Evolutionary conservation across 2,113 vertebrate species (phyloP).

Genomic region (Callipepla squamata): DNA sequence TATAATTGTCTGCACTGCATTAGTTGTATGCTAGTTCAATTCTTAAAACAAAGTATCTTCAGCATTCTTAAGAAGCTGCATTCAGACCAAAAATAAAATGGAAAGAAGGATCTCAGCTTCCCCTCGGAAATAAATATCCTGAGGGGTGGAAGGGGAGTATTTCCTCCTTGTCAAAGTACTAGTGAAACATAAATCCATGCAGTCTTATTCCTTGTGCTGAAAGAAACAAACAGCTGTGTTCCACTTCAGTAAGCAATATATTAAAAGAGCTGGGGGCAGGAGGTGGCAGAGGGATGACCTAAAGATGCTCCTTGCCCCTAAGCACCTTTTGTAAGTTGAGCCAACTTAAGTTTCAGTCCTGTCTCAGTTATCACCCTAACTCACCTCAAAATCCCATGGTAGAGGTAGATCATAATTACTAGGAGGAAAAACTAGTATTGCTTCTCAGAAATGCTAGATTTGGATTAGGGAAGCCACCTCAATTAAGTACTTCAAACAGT

Average conservation of each 20-base stretch:
- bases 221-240: slow-evolving; percentile 3
- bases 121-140: neutral
- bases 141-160: neutral
- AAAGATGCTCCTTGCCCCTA: neutral
- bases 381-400: neutral
- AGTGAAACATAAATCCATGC: neutral
- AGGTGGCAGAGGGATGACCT: neutral
- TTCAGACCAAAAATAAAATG: neutral
- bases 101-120: neutral
- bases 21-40: neutral
- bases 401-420: neutral
- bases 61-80: neutral
- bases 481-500: neutral
- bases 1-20: neutral
- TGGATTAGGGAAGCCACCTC: neutral
- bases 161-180: neutral
- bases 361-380: neutral
- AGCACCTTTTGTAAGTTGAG: neutral
- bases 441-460: neutral
- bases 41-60: neutral
- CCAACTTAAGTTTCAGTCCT: neutral
- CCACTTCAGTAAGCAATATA: neutral
- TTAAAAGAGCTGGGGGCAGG: neutral
- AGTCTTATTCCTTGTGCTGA: neutral
- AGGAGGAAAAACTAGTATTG: neutral